A percentile compares a stretch with the other conserved stretches of the same genome.
Conservation (phyloP, 2,113 vertebrate genomes). For the Etheostoma cragini region DNA sequence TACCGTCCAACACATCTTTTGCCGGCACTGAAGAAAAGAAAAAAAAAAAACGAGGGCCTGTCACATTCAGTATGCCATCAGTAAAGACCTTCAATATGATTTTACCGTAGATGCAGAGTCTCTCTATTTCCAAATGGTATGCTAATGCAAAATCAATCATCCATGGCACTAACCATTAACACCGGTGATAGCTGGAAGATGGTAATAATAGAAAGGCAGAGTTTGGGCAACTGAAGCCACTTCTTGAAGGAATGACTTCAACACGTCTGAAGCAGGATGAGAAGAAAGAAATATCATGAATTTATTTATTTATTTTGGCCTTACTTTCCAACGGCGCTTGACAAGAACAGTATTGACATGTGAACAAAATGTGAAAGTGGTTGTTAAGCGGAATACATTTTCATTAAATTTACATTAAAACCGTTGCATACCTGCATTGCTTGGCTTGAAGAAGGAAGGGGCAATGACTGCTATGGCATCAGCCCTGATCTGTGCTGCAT, state of each 20-base stretch:
- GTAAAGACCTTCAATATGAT: not conserved
- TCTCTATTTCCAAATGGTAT: not conserved
- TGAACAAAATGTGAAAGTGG: not conserved
- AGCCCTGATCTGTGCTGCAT: slow-evolving; percentile 87
- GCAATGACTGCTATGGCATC: slow-evolving; percentile 91
- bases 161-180: slow-evolving; percentile 87
- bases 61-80: not conserved
- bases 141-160: not conserved
- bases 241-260: slow-evolving; percentile 87
- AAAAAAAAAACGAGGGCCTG: not conserved
- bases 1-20: slow-evolving; percentile 88
- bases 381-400: not conserved
- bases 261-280: slow-evolving; percentile 77
- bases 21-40: slow-evolving; percentile 83
- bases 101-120: not conserved
- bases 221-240: slow-evolving; percentile 87
- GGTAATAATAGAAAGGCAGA: slow-evolving; percentile 96
- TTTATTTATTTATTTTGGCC: not conserved
- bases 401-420: no score
- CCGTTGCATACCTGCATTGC: slow-evolving; percentile 83
- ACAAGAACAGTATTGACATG: not conserved
- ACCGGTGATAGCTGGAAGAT: slow-evolving; percentile 90
- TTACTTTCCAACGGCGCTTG: not conserved
- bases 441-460: slow-evolving; percentile 92
- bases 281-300: not conserved